phyloP scores from a whole-genome alignment of 2,888 invertebrate species.

The Caenorhabditis virilis region DNA sequence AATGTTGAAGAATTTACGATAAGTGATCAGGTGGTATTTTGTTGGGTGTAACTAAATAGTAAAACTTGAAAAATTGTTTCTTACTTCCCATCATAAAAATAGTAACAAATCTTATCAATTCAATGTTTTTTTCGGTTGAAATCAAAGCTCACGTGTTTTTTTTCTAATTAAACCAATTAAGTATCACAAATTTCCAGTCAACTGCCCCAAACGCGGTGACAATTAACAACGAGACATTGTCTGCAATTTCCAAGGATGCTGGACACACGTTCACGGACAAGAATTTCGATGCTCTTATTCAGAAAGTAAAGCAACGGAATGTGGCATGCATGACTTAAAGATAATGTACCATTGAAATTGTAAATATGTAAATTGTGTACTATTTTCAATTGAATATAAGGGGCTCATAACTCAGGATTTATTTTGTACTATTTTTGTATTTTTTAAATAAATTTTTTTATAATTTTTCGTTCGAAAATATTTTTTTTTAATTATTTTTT shows the following conservation, averaged over 20 bases:
- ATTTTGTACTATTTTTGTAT: too few species aligned
- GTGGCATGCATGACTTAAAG: slow-evolving; percentile 49
- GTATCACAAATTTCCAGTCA: slow-evolving; percentile 9
- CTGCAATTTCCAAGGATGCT: slow-evolving; percentile 47
- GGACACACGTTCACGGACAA: slow-evolving; percentile 52
- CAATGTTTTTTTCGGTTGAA: too few species aligned
- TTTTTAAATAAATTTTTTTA: too few species aligned
- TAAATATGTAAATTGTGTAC: slow-evolving; percentile 1
- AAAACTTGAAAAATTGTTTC: too few species aligned
- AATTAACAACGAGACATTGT: slow-evolving; percentile 56
- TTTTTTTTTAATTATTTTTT: too few species aligned
- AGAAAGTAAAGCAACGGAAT: slow-evolving; percentile 53
- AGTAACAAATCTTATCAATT: too few species aligned
- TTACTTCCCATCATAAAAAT: too few species aligned
- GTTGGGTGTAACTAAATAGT: too few species aligned
- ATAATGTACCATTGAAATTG: not conserved
- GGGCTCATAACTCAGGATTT: slow-evolving; percentile 1
- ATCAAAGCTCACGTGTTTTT: too few species aligned
- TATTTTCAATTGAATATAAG: slow-evolving; percentile 2
- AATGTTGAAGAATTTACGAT: too few species aligned
- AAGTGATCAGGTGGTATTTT: too few species aligned
- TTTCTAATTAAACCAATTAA: not conserved
- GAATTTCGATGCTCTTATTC: slow-evolving; percentile 56
- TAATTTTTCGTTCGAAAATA: too few species aligned
- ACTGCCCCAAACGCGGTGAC: slow-evolving; percentile 18